A percentile compares a stretch with the other conserved stretches of the same genome.
Conservation (phyloP, 2,113 vertebrate species). For the western clawed frog (Xenopus tropicalis) region DNA sequence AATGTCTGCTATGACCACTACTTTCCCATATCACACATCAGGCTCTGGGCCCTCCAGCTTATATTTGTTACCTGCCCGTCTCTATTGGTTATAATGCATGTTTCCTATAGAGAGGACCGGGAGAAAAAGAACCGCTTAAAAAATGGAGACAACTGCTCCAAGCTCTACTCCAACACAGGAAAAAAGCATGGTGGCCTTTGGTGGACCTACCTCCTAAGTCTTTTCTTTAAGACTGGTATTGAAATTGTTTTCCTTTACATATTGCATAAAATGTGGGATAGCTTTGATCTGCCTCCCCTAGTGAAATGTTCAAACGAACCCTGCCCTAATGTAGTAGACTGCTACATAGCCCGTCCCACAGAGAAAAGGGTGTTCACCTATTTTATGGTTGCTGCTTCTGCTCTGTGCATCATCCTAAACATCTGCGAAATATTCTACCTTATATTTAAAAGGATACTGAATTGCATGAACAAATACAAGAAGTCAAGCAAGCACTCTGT, state of each 20-base stretch:
- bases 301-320: slow-evolving; percentile 64
- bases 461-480: slow-evolving; percentile 42
- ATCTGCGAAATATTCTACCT: slow-evolving; percentile 77
- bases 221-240: slow-evolving; percentile 70
- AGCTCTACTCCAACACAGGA: slow-evolving; percentile 65
- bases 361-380: slow-evolving; percentile 78
- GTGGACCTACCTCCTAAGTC: slow-evolving; percentile 77
- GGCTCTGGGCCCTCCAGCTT: slow-evolving; percentile 93
- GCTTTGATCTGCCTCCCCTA: slow-evolving; percentile 67
- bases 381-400: slow-evolving; percentile 74
- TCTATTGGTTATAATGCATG: slow-evolving; percentile 84
- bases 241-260: slow-evolving; percentile 71
- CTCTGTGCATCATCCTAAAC: slow-evolving; percentile 69
- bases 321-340: slow-evolving; percentile 73
- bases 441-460: slow-evolving; percentile 62
- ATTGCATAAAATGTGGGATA: slow-evolving; percentile 72
- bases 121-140: slow-evolving; percentile 67
- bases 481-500: slow-evolving; percentile 30
- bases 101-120: slow-evolving; percentile 80
- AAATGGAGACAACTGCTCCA: slow-evolving; percentile 65
- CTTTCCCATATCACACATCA: slow-evolving; percentile 91
- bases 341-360: slow-evolving; percentile 73
- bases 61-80: slow-evolving; percentile 93
- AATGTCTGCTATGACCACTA: slow-evolving; percentile 83
- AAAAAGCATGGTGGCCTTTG: slow-evolving; percentile 76